Percentiles rank a stretch among this genome's conserved stretches.
Conservation (phyloP, 1,140 invertebrate genomes). For the Musca vetustissima region DNA sequence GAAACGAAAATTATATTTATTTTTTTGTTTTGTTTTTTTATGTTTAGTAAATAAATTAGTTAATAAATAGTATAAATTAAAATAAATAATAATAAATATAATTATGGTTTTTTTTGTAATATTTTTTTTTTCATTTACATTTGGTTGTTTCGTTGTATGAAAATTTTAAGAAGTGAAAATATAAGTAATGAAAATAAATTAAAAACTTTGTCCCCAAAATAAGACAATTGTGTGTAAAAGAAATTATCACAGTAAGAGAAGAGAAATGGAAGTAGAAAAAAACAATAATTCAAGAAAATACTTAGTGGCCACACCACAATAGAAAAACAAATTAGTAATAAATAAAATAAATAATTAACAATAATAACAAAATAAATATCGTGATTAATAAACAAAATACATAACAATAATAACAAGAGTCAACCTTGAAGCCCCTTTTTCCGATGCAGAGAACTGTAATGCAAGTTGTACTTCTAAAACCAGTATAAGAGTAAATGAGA, state of each 20-base stretch:
- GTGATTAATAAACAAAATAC: conserved; percentile 4
- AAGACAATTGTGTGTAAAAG: too few relatives aligned
- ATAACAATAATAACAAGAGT: too few relatives aligned
- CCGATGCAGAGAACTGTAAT: too few relatives aligned
- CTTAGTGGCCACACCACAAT: too few relatives aligned
- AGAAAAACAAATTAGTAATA: too few relatives aligned
- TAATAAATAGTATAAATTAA: conserved; percentile 1
- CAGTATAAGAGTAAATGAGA: too few relatives aligned
- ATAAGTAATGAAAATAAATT: neutral
- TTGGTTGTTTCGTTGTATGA: neutral
- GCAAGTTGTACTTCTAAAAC: too few relatives aligned
- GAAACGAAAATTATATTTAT: neutral
- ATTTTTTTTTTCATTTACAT: neutral
- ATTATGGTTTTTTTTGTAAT: neutral
- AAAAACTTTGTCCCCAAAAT: neutral
- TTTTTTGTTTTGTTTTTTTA: conserved; percentile 2
- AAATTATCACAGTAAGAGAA: too few relatives aligned
- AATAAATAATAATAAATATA: neutral
- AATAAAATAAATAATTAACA: too few relatives aligned
- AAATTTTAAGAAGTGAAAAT: neutral
- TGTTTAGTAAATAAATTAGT: neutral
- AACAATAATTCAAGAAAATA: too few relatives aligned
- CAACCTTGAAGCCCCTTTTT: too few relatives aligned
- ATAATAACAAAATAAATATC: conserved; percentile 30
- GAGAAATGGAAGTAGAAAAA: too few relatives aligned